Base-by-base conservation (phyloP, 2,797 vertebrate genomes). In the Notolepis coatsorum region DNA sequence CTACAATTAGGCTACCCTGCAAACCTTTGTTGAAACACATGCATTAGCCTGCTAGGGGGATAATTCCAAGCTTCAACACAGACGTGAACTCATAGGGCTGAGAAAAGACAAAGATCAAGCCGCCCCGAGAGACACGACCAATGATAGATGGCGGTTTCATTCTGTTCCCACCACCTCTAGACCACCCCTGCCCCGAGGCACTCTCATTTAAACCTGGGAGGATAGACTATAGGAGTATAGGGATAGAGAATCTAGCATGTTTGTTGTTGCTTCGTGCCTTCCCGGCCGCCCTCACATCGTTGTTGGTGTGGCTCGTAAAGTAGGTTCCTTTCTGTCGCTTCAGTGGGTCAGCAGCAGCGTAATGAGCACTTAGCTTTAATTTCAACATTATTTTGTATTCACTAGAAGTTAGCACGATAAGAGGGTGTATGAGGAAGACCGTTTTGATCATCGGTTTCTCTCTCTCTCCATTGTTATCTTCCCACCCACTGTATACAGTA, bases 141-240 rank as follows among this genome's bases (percentile, higher is more conserved):
- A n/a, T 83, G 85, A 87, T 82, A 67, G 85, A 86, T 88, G 78
- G 85, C 76, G 82, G 87, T 80, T 79, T 71, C 71, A 89, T 88
- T 83, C 78, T 84, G 82, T 88, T 87, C 80, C 86, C 79, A 84
- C 82, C 78, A 51, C 65, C 68, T n/a, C n/a, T 64, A 75, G 70
- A 77, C 79, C 42, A 21, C 5, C 42, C 42, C 23, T 68, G 78
- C 81, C 83, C 67, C 70, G 70, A 76, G 83, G 67, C 56, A 63
- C 70, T 75, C 61, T 75, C 50, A 42, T 81, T 84, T 84, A 77
- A 78, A 55, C 75, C 21, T 45, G 42, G 53, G 73, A 68, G 76
- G 74, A 67, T 75, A 47, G 65, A 78, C 65, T 61, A n/a, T n/a
- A n/a, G n/a, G n/a, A n/a, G n/a, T n/a, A n/a, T n/a, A n/a, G n/a